Evolutionary conservation across 2,888 invertebrate species (phyloP), one percentile per base, ranked within the genome.

Genomic region (Andricus curvator): DNA sequence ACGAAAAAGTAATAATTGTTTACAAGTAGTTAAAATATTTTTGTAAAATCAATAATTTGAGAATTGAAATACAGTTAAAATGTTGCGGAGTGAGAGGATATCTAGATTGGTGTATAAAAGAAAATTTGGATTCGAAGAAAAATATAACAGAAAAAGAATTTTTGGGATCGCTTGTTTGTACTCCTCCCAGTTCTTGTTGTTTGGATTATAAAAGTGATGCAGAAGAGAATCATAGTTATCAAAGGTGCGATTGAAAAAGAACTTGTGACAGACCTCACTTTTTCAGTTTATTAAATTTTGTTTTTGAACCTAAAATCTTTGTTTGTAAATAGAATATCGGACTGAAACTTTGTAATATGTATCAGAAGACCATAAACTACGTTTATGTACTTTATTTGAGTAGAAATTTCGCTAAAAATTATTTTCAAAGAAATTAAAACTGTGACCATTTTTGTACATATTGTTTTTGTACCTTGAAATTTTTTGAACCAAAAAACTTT

Each of bases 151-250:
- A 4, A 48, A 25, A 48, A 17, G 4, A 48, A 20, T 41, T 25
- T 68, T 22, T 48, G 2, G 68, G 68, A 25, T 48, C 25, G 3
- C 41, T 68, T 48, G 17, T 68, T 20, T 68, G 68, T 17, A 44
- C 44, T 25, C 48, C 48, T 68, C 48, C 68, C 8, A 68, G 4
- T 48, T 68, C 68, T 68, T 68, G 68, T 48, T 68, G 68, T 9
- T 9, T 68, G 29, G 25, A 68, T 17, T 25, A 48, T 41, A 17
- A 48, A 48, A 44, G 17, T 44, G 48, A 68, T 17, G 15, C 62
- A 29, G 64, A 17, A 29, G 15, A 8, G 17, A 25, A 64, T 29
- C 6, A 29, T 29, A 25, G 4, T 6, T 29, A 48, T 29, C 48
- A 25, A 25, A 29, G 29, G 64, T 64, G 17, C 2, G 8, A 15